Base-by-base conservation (phyloP, 2,888 invertebrate genomes). In the Philonicus albiceps region DNA sequence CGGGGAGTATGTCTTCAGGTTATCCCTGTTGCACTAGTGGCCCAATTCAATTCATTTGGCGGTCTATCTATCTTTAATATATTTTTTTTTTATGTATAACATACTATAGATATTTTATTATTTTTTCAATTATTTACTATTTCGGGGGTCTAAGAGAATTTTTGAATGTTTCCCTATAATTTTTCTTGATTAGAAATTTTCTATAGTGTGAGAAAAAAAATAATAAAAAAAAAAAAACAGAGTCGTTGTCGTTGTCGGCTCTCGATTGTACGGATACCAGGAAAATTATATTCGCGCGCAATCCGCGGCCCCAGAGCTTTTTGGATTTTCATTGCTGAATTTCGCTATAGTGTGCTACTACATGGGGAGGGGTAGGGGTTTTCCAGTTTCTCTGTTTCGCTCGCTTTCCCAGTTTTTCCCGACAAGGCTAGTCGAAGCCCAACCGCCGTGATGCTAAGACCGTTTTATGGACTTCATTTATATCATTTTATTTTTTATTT, bases 1-100 rank as follows among this genome's bases (percentile, higher is more conserved):
- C n/a, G n/a, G 34, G 74, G 73, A 74, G 85, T 74, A 85, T 74
- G 74, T 74, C 43, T 85, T 74, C 49, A 49, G 85, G 43, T 74
- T 74, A 85, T 85, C 85, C 85, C 74, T 85, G 85, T 84, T 84
- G 73, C 73, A 73, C 84, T 84, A 84, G 73, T 85, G 85, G 75
- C 85, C 85, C 49, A 85, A 75, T 85, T 75, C 74, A 34, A 53
- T 85, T n/a, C 40, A 13, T 13, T 3, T 19, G 72, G 74, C 3
- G 19, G 53, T 85, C 19, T 19, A 55, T 37, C 81, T 55, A 55
- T 37, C 81, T 55, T 81, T 81, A 81, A 81, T n/a, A n/a, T n/a
- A n/a, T n/a, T n/a, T n/a, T n/a, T n/a, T n/a, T 81, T 81, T 81
- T 37, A 37, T 49, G n/a, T 64, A 81, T 27, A 55, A 55, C 81